Base-by-base conservation (phyloP, 2,888 invertebrate species). In the Latrodectus hesperus region DNA sequence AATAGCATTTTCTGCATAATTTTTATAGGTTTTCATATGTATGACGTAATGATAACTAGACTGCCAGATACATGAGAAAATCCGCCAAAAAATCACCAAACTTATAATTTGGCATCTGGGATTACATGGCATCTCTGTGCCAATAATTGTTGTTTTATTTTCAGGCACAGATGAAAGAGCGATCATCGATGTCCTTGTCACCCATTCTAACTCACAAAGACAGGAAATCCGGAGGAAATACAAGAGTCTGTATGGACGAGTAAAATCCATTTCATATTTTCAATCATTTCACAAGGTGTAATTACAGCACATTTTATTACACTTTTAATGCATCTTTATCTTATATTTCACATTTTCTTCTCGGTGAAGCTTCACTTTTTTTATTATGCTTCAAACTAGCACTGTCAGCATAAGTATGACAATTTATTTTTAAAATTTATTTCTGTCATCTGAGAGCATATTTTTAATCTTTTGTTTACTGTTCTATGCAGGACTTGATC, bases 241-340 rank as follows among this genome's bases (percentile, higher is more conserved):
- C 94, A 97, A 97, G 93, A 95, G 96, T 4, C 93, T 96, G 91
- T 98, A 95, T 93, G 98, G 97, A 92, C 96, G 96, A 94, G 89
- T 89, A 74, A 82, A 60, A 16, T 17, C 38, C 60, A 60, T 6
- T 60, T 60, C n/a, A 8, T 11, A 60, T 60, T 60, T 60, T 10
- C 60, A 11, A n/a, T 60, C 16, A 60, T 22, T n/a, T 68, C 22
- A 17, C 17, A 68, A 17, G 11, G 9, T 68, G 68, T n/a, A 14
- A 67, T 67, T 67, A 22, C 22, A 22, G 22, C 38, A 38, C 38
- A 38, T 38, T 38, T 38, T 38, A 1, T 38, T 38, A 38, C 9
- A 12, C 8, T 17, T 72, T 4, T 51, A n/a, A 5, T 52, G 10
- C 16, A 11, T 51, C 1, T n/a, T 8, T 52, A 10, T 52, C 16